These are phyloP conservation scores for Cataglyphis altisquamis DNA, from an alignment of 2,888 invertebrate species.

Conservation along the genomic window DNA sequence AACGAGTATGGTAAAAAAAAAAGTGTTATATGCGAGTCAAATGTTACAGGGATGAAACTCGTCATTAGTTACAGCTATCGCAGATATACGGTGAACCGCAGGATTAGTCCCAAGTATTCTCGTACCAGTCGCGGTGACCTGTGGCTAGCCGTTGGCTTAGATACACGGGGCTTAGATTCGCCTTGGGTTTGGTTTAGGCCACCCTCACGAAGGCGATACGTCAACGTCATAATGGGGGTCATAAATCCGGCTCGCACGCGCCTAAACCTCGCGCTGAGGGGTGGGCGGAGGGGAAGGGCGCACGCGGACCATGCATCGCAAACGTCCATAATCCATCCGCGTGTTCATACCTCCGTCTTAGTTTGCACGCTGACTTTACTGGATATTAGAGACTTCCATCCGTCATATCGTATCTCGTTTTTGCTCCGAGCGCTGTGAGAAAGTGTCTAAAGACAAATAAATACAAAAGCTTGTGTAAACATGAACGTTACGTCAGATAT, in stretches of 20 bases:
- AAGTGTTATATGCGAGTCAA: background rate
- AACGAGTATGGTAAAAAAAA: background rate
- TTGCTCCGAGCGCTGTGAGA: slow-evolving; percentile 20
- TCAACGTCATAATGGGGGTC: slow-evolving; percentile 83
- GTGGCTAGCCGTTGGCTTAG: slow-evolving; percentile 78
- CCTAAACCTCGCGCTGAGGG: slow-evolving; percentile 70
- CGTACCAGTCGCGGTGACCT: slow-evolving; percentile 76
- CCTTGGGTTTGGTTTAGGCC: slow-evolving; percentile 77
- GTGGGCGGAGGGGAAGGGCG: slow-evolving; percentile 53
- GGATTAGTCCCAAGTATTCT: slow-evolving; percentile 79
- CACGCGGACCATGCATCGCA: slow-evolving; percentile 73
- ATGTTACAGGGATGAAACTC: background rate
- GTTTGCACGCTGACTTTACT: slow-evolving; percentile 74
- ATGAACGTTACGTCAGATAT: background rate
- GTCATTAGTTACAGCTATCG: slow-evolving; percentile 65
- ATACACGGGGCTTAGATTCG: slow-evolving; percentile 79
- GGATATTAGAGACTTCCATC: slow-evolving; percentile 71
- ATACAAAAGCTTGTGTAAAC: background rate
- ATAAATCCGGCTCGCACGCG: slow-evolving; percentile 83
- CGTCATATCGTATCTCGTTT: slow-evolving; percentile 58
- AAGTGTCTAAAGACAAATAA: slow-evolving; percentile 22
- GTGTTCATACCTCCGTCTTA: slow-evolving; percentile 65
- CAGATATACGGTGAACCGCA: slow-evolving; percentile 74
- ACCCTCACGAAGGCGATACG: slow-evolving; percentile 80
- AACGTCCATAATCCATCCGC: slow-evolving; percentile 72